Evolutionary conservation across 2,888 invertebrate genomes (phyloP).

Genomic region (Torymus texanus): DNA sequence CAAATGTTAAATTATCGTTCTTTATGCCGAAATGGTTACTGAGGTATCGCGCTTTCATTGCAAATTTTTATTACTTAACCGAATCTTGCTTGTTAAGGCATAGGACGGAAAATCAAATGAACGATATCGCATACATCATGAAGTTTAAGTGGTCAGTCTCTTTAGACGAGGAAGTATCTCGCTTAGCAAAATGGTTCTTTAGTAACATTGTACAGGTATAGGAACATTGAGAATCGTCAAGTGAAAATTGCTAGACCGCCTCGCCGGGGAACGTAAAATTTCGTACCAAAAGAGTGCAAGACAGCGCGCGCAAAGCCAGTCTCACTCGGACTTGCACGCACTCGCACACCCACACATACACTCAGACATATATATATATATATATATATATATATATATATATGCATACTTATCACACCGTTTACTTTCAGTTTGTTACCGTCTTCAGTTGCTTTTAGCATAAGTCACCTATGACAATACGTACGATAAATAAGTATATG

Average conservation of each 20-base stretch:
- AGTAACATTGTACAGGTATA: conserved; percentile 31
- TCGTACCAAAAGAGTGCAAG: conserved; percentile 10
- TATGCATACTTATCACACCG: not conserved
- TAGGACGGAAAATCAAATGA: conserved; percentile 37
- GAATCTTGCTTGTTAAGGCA: not conserved
- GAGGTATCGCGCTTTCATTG: too few species aligned
- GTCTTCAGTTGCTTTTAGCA: conserved; percentile 33
- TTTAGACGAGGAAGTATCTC: conserved; percentile 27
- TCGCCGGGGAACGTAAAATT: too few species aligned
- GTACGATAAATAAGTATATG: conserved; percentile 55
- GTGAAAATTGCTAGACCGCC: not conserved
- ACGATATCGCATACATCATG: conserved; percentile 4
- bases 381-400: conserved; percentile 8
- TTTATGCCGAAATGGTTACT: too few species aligned
- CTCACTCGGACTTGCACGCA: too few species aligned
- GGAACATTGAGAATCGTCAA: conserved; percentile 45
- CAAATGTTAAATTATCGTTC: too few species aligned
- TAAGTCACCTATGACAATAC: conserved; percentile 51
- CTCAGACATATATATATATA: conserved; percentile 3
- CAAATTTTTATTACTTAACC: too few species aligned
- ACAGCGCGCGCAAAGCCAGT: conserved; percentile 25
- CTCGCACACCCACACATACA: not conserved
- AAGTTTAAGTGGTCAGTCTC: conserved; percentile 40
- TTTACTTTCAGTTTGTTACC: conserved; percentile 33
- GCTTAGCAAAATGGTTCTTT: conserved; percentile 27